A percentile compares a stretch with the other conserved stretches of the same genome.
Conservation (phyloP, 2,888 invertebrate species). For the Linnaemya vulpina region DNA sequence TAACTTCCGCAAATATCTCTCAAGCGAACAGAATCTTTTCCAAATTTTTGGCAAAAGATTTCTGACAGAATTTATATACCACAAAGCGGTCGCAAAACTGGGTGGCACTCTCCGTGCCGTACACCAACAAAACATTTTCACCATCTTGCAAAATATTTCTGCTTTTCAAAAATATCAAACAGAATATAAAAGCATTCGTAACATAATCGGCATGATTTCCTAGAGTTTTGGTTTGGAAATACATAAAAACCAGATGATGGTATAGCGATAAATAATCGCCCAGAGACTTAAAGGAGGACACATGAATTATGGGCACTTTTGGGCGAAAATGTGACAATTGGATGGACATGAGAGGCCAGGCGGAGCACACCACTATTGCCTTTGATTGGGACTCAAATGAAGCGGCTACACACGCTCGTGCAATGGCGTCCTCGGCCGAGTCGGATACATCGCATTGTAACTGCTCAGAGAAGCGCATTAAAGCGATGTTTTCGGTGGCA, state of each 20-base stretch:
- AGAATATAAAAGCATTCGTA: conserved; percentile 76
- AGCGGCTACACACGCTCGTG: conserved; percentile 76
- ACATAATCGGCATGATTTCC: conserved; percentile 61
- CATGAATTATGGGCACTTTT: conserved; percentile 76
- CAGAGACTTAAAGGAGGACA: conserved; percentile 76
- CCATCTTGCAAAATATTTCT: conserved; percentile 71
- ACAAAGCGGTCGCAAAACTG: conserved; percentile 78
- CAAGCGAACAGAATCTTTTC: conserved; percentile 58
- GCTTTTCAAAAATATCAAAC: conserved; percentile 74
- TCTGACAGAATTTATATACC: conserved; percentile 75
- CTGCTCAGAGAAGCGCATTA: conserved; percentile 69
- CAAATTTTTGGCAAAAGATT: conserved; percentile 74
- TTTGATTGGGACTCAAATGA: conserved; percentile 77
- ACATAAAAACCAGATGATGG: conserved; percentile 78
- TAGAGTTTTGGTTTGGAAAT: conserved; percentile 62
- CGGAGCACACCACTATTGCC: conserved; percentile 78
- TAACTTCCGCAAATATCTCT: neutral
- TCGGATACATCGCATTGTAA: conserved; percentile 76
- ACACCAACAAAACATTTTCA: conserved; percentile 77
- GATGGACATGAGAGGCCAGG: conserved; percentile 78
- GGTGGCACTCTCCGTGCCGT: conserved; percentile 70
- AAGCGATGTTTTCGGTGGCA: conserved; percentile 59
- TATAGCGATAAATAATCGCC: conserved; percentile 77
- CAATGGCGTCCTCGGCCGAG: conserved; percentile 77
- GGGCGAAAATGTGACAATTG: conserved; percentile 80